Evolutionary conservation across 2,888 invertebrate genomes (phyloP).

Genomic region (Osedax fenrisi): DNA sequence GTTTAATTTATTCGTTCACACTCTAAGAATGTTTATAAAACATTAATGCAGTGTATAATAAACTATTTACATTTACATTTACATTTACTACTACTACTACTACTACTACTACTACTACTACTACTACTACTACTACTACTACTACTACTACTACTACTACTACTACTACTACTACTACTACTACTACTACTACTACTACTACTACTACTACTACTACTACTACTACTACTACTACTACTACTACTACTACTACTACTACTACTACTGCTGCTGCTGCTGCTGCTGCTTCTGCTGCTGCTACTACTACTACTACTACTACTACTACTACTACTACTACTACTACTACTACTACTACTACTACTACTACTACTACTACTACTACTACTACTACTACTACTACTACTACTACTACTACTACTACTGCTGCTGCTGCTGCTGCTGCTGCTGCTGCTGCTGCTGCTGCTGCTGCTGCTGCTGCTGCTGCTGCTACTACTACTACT

Average conservation of each 20-base stretch:
- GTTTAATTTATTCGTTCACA: too few relatives aligned
- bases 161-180: conserved; percentile 12
- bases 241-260: conserved; percentile 14
- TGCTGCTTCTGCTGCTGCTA: neutral
- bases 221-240: conserved; percentile 14
- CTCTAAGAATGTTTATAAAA: too few relatives aligned
- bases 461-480: neutral
- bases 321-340: conserved; percentile 27
- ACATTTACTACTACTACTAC: neutral
- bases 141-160: conserved; percentile 13
- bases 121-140: conserved; percentile 13
- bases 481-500: neutral
- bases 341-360: conserved; percentile 27
- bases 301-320: conserved; percentile 24
- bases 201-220: conserved; percentile 6
- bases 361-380: conserved; percentile 24
- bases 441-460: neutral
- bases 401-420: conserved; percentile 25
- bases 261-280: conserved; percentile 5
- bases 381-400: conserved; percentile 25
- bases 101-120: conserved; percentile 4
- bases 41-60: too few relatives aligned
- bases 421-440: conserved; percentile 5
- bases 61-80: too few relatives aligned
- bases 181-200: neutral